Base-by-base conservation (phyloP, 2,113 vertebrate species). In the Cepphus grylle region DNA sequence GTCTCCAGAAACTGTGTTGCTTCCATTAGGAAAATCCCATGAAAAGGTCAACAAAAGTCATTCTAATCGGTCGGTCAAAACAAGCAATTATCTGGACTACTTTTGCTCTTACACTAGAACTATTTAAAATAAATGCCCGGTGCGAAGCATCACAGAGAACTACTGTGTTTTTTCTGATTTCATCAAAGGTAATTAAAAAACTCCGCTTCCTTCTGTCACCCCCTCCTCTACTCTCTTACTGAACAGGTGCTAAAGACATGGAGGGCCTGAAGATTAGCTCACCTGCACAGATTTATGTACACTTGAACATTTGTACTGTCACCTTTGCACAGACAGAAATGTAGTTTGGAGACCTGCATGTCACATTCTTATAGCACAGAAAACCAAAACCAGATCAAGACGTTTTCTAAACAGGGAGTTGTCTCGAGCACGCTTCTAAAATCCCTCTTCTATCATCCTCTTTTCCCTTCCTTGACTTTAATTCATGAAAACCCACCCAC, bases 11-110 rank as follows among this genome's bases (percentile, higher is more conserved):
- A 18, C 11, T 8, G 47, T 45, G 42, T 86, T 94, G 58, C 20
- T 93, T 93, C 93, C 86, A 43, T 74, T n/a, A 72, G 87, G 87
- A 93, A 96, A 97, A 82, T 69, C 87, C 96, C 88, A 47, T 1
- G 66, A 26, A 87, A 69, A 65, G 42, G 53, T 91, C 45, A 70
- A 42, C 18, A 84, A 56, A 86, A 70, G 23, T 8, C 40, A 81
- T 70, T 84, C 77, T 84, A 49, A 77, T 47, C 90, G 2, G 34
- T 81, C 29, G 81, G 42, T 32, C 67, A 85, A 94, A 94, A 49
- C 58, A 79, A 85, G 50, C 30, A 55, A 67, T 26, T 13, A 84
- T 34, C 81, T 62, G 43, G 16, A 72, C 61, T 74, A 40, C 34
- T 72, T 92, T 32, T 86, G 49, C 58, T 73, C 42, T 85, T 45